A percentile compares a stretch with the other conserved stretches of the same genome.
These are phyloP conservation scores for Polydrusus tereticollis DNA, from an alignment of 2,888 invertebrate species.

Conservation along the genomic window DNA sequence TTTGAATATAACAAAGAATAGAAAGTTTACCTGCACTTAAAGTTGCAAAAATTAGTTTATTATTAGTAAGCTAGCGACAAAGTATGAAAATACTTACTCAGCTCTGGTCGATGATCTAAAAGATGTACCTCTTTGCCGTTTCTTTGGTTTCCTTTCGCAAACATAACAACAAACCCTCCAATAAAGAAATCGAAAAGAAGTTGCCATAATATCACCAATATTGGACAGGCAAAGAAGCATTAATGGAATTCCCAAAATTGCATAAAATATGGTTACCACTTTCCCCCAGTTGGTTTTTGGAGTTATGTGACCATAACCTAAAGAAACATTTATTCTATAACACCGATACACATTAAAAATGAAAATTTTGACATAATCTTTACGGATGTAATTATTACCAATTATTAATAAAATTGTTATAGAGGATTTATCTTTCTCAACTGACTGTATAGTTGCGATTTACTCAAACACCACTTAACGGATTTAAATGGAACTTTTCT, in stretches of 20 bases:
- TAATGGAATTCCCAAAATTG: conserved; percentile 93
- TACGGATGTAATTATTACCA: too few species aligned
- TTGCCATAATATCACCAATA: conserved; percentile 94
- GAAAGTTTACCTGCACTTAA: too few species aligned
- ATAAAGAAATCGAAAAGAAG: conserved; percentile 92
- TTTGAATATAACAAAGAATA: too few species aligned
- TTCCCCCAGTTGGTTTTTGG: conserved; percentile 95
- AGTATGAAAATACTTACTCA: conserved; percentile 42
- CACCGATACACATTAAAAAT: too few species aligned
- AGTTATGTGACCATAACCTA: conserved; percentile 95
- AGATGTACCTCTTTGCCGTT: conserved; percentile 68
- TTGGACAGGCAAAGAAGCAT: conserved; percentile 95
- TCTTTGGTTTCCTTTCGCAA: conserved; percentile 84
- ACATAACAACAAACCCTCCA: conserved; percentile 94
- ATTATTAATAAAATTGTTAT: too few species aligned
- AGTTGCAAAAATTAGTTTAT: too few species aligned
- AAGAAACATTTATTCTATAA: conserved; percentile 18
- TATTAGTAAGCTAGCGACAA: too few species aligned
- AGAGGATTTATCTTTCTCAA: too few species aligned
- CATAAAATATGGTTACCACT: conserved; percentile 95
- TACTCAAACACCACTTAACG: too few species aligned
- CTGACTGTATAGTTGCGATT: too few species aligned
- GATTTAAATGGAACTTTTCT: too few species aligned
- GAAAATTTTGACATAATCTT: too few species aligned
- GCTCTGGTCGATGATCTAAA: conserved; percentile 39